phyloP scores from a whole-genome alignment of 92 coral and sea anemone species.

The Phenganax stokvisi region DNA sequence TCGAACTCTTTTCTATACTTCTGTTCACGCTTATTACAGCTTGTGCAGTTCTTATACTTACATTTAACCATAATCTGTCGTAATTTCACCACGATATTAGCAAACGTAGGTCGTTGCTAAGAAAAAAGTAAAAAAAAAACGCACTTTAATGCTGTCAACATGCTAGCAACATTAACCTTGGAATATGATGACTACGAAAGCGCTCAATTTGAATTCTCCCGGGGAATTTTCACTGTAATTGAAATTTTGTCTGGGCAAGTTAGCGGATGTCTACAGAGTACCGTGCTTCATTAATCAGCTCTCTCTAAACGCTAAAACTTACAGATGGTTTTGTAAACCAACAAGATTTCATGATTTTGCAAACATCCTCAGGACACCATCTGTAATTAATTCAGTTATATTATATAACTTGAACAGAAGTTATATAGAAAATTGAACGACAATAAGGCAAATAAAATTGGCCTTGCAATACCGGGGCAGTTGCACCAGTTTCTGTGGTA shows the following conservation, averaged over 20 bases:
- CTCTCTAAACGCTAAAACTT: not conserved
- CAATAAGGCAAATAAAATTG: not conserved
- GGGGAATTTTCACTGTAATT: not conserved
- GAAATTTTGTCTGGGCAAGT: not conserved
- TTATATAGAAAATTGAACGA: too few species aligned
- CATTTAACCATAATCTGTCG: conserved; percentile 5
- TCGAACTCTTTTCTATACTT: too few species aligned
- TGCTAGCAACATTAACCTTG: too few species aligned
- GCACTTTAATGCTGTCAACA: not conserved
- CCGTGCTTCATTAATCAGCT: not conserved
- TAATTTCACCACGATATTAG: conserved; percentile 10
- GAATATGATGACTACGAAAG: too few species aligned
- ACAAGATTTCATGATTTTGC: conserved; percentile 53
- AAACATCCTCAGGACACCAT: conserved; percentile 53
- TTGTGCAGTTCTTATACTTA: not conserved
- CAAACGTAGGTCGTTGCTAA: conserved; percentile 32
- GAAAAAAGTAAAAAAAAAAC: not conserved
- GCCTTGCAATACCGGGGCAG: not conserved
- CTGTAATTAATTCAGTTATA: conserved; percentile 26
- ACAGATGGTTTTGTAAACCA: conserved; percentile 57
- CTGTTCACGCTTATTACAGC: too few species aligned
- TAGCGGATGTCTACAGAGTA: too few species aligned
- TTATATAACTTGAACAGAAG: too few species aligned
- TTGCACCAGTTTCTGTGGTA: too few species aligned
- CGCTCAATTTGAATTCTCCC: not conserved